Conservation (phyloP, 2,797 vertebrate genomes). For the Enteromius argenteus region DNA sequence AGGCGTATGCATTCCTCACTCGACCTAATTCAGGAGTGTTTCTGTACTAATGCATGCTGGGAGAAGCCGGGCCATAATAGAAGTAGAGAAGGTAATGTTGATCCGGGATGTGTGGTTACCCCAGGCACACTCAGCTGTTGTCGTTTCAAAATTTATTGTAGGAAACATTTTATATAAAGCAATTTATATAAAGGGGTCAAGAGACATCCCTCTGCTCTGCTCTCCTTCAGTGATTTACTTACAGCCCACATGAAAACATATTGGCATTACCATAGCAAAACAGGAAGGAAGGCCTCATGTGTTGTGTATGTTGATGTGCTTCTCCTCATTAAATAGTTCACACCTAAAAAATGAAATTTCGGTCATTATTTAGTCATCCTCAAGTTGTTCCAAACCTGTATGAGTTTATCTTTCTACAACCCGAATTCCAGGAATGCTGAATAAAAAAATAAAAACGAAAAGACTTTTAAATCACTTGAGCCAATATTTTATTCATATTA, state of each 20-base stretch:
- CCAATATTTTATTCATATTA: too few species aligned
- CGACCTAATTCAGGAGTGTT: conserved; percentile 8
- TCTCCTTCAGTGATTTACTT: conserved; percentile 27
- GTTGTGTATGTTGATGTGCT: not conserved
- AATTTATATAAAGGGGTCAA: conserved; percentile 31
- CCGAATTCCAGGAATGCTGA: too few species aligned
- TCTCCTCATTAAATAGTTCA: too few species aligned
- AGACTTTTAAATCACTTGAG: too few species aligned
- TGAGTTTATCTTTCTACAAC: too few species aligned
- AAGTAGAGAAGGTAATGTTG: conserved; percentile 1
- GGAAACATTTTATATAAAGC: conserved; percentile 24
- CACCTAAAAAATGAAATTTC: too few species aligned
- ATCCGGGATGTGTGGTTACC: not conserved
- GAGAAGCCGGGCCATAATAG: conserved; percentile 8
- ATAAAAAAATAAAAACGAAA: too few species aligned
- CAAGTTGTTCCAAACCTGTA: too few species aligned
- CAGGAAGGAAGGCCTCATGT: not conserved
- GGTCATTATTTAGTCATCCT: too few species aligned
- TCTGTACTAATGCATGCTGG: conserved; percentile 29
- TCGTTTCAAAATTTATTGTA: conserved; percentile 28
- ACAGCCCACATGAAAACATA: conserved; percentile 4
- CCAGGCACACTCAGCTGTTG: not conserved
- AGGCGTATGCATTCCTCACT: not conserved
- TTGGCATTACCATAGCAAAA: not conserved
- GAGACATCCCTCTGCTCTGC: not conserved